Evolutionary conservation across 1,140 invertebrate species (phyloP).

Genomic region (Thaumatotibia leucotreta): DNA sequence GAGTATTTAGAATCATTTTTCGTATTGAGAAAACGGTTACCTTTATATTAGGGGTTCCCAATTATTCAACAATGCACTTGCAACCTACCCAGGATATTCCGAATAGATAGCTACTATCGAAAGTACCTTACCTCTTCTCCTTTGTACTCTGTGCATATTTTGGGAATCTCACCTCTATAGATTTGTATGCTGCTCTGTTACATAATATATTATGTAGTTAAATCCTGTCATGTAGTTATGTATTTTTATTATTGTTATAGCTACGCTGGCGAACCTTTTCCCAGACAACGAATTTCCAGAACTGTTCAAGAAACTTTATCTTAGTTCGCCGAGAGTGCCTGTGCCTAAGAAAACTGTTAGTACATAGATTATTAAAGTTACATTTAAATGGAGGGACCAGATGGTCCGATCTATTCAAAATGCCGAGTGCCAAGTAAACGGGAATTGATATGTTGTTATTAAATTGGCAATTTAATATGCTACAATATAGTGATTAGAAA

Average conservation of each 20-base stretch:
- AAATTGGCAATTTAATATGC: not conserved
- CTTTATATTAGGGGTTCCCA: too few species aligned
- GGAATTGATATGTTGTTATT: not conserved
- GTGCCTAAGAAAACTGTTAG: constrained; percentile 50
- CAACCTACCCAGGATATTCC: too few species aligned
- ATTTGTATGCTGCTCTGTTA: not conserved
- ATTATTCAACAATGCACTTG: too few species aligned
- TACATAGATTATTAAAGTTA: constrained; percentile 26
- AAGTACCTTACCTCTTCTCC: too few species aligned
- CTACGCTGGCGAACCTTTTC: constrained; percentile 54
- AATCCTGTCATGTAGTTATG: too few species aligned
- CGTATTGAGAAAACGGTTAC: too few species aligned
- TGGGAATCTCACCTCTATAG: too few species aligned
- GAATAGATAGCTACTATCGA: too few species aligned
- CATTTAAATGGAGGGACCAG: not conserved
- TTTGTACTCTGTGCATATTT: too few species aligned
- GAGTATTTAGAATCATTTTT: too few species aligned
- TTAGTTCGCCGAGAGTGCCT: constrained; percentile 55
- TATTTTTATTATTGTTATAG: constrained; percentile 48
- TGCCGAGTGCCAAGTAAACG: not conserved
- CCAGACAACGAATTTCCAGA: constrained; percentile 64
- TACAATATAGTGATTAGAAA: not conserved
- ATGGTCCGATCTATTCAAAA: not conserved
- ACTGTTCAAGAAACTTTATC: constrained; percentile 60
- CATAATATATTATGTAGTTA: not conserved